Percentiles rank a stretch among this genome's conserved stretches.
phyloP scores from a whole-genome alignment of 2,888 invertebrate genomes.

The Lumbricus terrestris region DNA sequence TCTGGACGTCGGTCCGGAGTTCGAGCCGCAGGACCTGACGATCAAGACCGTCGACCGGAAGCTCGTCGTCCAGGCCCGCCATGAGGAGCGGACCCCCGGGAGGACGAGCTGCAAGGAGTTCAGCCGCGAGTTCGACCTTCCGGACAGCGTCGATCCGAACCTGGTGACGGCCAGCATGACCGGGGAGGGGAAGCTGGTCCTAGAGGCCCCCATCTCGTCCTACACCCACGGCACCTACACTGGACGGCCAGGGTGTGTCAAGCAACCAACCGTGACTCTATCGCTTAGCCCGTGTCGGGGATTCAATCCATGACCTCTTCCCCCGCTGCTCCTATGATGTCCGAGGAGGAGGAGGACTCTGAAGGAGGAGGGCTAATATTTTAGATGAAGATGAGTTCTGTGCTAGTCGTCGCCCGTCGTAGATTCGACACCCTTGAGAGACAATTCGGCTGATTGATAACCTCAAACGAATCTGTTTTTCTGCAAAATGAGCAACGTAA shows the following conservation, averaged over 20 bases:
- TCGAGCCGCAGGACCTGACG: slow-evolving; percentile 54
- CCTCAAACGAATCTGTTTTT: not conserved
- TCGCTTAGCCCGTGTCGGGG: slow-evolving; percentile 12
- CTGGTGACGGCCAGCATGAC: slow-evolving; percentile 55
- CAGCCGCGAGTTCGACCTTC: slow-evolving; percentile 58
- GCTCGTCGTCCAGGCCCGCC: slow-evolving; percentile 54
- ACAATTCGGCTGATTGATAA: not conserved
- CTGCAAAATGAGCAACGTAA: not conserved
- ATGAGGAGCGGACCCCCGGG: slow-evolving; percentile 54
- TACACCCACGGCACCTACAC: slow-evolving; percentile 34
- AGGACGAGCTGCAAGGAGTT: slow-evolving; percentile 56
- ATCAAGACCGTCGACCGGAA: slow-evolving; percentile 57
- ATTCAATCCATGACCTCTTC: not conserved
- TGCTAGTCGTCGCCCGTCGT: not conserved
- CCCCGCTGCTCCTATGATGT: not conserved
- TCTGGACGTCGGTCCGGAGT: slow-evolving; percentile 51
- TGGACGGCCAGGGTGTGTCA: slow-evolving; percentile 30
- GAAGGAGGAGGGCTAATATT: too few species aligned
- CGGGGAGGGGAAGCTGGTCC: slow-evolving; percentile 54
- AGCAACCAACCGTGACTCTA: slow-evolving; percentile 34
- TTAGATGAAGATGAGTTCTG: too few species aligned
- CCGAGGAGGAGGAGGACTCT: too few species aligned
- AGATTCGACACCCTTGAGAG: not conserved
- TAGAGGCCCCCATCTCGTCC: slow-evolving; percentile 55
- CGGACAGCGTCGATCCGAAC: slow-evolving; percentile 55